phyloP scores from a whole-genome alignment of 2,113 vertebrate genomes.

The Butorides virescens region DNA sequence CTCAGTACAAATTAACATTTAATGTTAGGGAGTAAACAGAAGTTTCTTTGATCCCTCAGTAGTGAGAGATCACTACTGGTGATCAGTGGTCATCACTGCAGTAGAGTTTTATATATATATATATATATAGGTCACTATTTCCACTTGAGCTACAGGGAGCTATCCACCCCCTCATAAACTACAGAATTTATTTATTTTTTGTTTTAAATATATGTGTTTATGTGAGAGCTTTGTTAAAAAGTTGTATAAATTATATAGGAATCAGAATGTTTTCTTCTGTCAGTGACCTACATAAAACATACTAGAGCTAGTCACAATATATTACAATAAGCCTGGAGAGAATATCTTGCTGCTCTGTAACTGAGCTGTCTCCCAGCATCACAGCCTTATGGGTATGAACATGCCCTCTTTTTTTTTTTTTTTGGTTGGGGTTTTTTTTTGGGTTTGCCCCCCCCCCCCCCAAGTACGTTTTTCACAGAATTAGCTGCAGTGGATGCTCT shows the following conservation, averaged over 20 bases:
- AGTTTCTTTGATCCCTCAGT: background rate
- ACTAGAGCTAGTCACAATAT: background rate
- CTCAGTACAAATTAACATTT: background rate
- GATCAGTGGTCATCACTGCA: background rate
- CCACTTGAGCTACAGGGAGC: background rate
- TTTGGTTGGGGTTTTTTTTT: background rate
- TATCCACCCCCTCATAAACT: background rate
- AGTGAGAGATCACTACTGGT: background rate
- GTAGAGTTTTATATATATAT: background rate
- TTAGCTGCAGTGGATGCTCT: background rate
- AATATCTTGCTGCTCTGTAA: background rate
- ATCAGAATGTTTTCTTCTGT: background rate
- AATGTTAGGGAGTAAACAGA: background rate
- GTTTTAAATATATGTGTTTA: background rate
- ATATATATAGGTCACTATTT: background rate
- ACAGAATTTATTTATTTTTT: background rate
- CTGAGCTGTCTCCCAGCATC: background rate
- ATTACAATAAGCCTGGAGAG: background rate
- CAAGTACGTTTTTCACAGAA: background rate
- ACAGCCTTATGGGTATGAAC: background rate
- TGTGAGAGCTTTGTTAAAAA: background rate
- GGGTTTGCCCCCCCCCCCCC: no score
- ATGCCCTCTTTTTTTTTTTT: background rate
- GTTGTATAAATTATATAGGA: background rate
- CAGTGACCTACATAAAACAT: background rate